Conservation (phyloP, 2,888 invertebrate species). For the Scaptomyza reducta region DNA sequence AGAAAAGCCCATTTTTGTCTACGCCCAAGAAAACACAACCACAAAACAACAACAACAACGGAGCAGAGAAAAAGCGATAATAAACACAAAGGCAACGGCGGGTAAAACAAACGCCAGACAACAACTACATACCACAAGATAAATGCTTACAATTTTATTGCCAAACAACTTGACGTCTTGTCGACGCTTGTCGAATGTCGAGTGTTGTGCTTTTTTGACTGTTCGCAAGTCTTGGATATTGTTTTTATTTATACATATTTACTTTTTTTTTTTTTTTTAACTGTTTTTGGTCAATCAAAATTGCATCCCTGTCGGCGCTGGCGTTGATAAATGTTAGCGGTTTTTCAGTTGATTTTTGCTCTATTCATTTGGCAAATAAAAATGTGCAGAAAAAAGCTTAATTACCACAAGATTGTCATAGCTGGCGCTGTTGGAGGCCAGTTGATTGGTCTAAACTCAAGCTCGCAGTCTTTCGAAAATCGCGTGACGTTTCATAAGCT, state of each 20-base stretch:
- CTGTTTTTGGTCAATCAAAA: conserved; percentile 33
- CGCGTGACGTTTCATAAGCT: conserved; percentile 70
- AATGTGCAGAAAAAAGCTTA: conserved; percentile 57
- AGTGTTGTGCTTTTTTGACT: conserved; percentile 27
- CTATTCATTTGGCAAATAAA: conserved; percentile 49
- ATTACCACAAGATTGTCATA: conserved; percentile 73
- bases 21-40: conserved; percentile 52
- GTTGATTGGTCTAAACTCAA: conserved; percentile 43
- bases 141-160: conserved; percentile 80
- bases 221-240: conserved; percentile 18
- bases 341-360: conserved; percentile 20
- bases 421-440: conserved; percentile 67
- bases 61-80: no score
- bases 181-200: conserved; percentile 50
- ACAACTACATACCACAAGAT: conserved; percentile 61
- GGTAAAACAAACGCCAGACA: not conserved
- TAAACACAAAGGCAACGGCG: conserved; percentile 27
- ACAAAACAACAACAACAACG: conserved; percentile 6
- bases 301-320: conserved; percentile 64
- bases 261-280: conserved; percentile 12
- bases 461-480: conserved; percentile 67
- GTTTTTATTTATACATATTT: conserved; percentile 37
- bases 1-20: conserved; percentile 70
- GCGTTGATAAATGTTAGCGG: conserved; percentile 66
- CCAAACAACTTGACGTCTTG: conserved; percentile 72